Base-by-base conservation (phyloP, 2,797 vertebrate species). In the Molothrus aeneus region DNA sequence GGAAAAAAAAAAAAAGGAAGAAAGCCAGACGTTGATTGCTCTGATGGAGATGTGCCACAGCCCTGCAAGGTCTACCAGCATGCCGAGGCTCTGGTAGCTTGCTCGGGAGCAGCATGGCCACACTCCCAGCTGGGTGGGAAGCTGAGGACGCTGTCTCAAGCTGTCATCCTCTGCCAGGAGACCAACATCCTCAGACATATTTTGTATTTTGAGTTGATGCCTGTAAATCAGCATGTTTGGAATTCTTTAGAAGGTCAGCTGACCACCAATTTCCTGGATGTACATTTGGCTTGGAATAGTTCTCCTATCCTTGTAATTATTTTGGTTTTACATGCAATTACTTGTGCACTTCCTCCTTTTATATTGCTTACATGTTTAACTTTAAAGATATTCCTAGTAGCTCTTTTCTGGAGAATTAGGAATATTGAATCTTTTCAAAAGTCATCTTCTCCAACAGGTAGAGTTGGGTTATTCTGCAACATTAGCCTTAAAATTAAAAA, bases 261-360 rank as follows among this genome's bases (percentile, higher is more conserved):
- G 81, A 75, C 63, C 43, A 89, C 10, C 28, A 32, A 10, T 83
- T 95, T 92, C 87, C 95, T 90, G 89, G 36, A 69, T 83, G 40
- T 29, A 40, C 31, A 22, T 83, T 90, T 88, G n/a, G 59, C 75
- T 88, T 79, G 59, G 73, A 42, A 69, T 75, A 80, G 47, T 91
- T 80, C 86, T 65, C n/a, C 86, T 38, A 53, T 48, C 56, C 73
- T 71, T 93, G 57, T 83, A 91, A 95, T 96, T 95, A 93, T 92
- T 91, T 87, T 79, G 11, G 7, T 17, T 88, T 86, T 81, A 88
- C 47, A n/a, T 78, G 59, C 31, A 86, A 82, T 86, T 87, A 79
- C 36, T 93, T 83, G 17, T 65, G 36, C 21, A 61, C 53, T 72
- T 93, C 91, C 47, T 86, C 82, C 45, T 84, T 77, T 64, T 42